Percentiles rank a stretch among this genome's conserved stretches.
These are phyloP conservation scores for Stichopus horrens DNA, from an alignment of 53 echinoderm and acorn worm species.

Conservation along the genomic window DNA sequence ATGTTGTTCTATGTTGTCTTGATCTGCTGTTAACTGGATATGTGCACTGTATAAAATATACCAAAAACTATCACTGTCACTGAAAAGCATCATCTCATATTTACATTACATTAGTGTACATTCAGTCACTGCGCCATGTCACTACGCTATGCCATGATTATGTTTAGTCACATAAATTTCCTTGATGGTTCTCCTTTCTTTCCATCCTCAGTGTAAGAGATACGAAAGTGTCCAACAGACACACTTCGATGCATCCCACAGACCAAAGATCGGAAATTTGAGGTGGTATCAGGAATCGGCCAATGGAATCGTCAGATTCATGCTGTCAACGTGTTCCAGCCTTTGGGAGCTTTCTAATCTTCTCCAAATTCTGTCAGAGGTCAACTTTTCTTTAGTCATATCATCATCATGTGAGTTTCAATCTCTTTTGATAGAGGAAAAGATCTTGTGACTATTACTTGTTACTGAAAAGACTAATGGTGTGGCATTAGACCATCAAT, in stretches of 20 bases:
- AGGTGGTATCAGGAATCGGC: conserved; percentile 77
- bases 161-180: too few species aligned
- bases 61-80: too few species aligned
- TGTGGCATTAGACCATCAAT: too few species aligned
- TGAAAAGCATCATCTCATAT: too few species aligned
- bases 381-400: conserved; percentile 70
- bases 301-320: conserved; percentile 61
- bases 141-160: too few species aligned
- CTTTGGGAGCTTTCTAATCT: conserved; percentile 71
- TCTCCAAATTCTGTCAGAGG: conserved; percentile 69
- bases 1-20: too few species aligned
- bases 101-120: too few species aligned
- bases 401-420: conserved; percentile 58
- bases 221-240: conserved; percentile 23
- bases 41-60: too few species aligned
- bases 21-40: too few species aligned
- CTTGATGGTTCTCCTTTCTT: background rate
- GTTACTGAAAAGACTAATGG: too few species aligned
- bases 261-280: conserved; percentile 67
- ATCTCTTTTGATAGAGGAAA: background rate
- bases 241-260: conserved; percentile 26
- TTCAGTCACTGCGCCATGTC: too few species aligned
- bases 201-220: conserved; percentile 12
- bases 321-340: conserved; percentile 65
- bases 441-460: too few species aligned